These are phyloP conservation scores for Megathymus violae DNA, from an alignment of 1,140 invertebrate genomes.

Conservation along the genomic window DNA sequence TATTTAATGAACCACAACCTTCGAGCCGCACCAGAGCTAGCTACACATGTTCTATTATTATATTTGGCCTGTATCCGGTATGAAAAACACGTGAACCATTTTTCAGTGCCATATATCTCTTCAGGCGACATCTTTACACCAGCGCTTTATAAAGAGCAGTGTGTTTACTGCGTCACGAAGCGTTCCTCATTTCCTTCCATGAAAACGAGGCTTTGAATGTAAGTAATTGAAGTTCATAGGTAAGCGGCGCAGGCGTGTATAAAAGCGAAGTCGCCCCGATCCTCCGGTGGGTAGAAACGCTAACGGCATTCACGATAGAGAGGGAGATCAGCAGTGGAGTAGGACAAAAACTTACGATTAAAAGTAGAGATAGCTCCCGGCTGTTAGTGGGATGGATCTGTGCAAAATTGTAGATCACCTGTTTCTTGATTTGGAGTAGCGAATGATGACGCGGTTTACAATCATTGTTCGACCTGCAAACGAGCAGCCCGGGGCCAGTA, in stretches of 20 bases:
- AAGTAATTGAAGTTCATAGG: slow-evolving; percentile 6
- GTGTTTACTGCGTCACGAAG: not conserved
- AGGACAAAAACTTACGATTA: not conserved
- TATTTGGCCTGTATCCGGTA: not conserved
- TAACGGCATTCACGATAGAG: not conserved
- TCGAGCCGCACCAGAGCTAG: not conserved
- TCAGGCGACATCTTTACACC: slow-evolving; percentile 3
- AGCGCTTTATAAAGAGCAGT: not conserved
- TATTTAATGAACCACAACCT: not conserved
- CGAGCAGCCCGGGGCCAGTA: too few species aligned
- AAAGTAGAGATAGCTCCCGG: not conserved
- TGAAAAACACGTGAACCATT: not conserved
- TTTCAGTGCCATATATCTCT: not conserved
- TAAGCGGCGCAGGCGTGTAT: not conserved
- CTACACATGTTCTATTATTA: not conserved
- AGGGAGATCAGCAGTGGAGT: not conserved
- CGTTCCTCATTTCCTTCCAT: slow-evolving; percentile 4
- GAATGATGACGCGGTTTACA: too few species aligned
- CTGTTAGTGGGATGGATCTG: not conserved
- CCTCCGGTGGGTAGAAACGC: not conserved
- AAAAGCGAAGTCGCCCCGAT: not conserved
- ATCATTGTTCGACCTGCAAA: too few species aligned
- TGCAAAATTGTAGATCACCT: too few species aligned
- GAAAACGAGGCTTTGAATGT: not conserved
- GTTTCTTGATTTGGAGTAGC: too few species aligned